These are phyloP conservation scores for Lophius americanus DNA, from an alignment of 2,797 vertebrate species.

Conservation along the genomic window DNA sequence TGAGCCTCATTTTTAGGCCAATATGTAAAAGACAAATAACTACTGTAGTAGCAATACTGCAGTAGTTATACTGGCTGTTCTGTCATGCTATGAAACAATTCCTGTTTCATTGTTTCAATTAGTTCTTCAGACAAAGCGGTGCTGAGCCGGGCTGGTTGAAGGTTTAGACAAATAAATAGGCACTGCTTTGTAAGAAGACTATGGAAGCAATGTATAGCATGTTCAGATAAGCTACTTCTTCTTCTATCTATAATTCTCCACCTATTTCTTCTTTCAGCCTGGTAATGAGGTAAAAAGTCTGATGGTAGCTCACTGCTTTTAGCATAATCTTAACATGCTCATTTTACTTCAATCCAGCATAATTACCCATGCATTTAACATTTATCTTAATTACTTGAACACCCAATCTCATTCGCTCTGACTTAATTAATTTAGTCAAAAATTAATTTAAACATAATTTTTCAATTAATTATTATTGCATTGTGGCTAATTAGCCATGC, in stretches of 20 bases:
- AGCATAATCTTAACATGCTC: conserved; percentile 37
- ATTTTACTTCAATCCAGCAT: conserved; percentile 39
- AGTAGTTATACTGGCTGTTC: too few species aligned
- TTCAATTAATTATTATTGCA: conserved; percentile 80
- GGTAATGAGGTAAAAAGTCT: conserved; percentile 8
- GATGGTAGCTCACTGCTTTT: conserved; percentile 15
- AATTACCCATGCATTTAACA: conserved; percentile 70
- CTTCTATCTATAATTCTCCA: not conserved
- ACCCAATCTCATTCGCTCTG: conserved; percentile 26
- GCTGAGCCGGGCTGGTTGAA: too few species aligned
- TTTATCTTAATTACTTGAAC: conserved; percentile 79
- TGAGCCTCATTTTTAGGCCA: too few species aligned
- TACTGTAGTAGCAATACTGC: too few species aligned
- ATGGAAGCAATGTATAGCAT: not conserved
- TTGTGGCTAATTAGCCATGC: conserved; percentile 75
- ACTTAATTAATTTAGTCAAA: conserved; percentile 81
- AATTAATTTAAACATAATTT: conserved; percentile 80
- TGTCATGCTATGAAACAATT: too few species aligned
- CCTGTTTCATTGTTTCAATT: too few species aligned
- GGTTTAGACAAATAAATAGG: not conserved
- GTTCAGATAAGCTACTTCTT: not conserved
- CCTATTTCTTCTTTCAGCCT: not conserved
- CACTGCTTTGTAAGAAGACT: not conserved
- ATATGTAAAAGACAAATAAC: too few species aligned
- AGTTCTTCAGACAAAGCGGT: too few species aligned